Conservation (phyloP, 2,113 vertebrate genomes). For the Podilymbus podiceps region DNA sequence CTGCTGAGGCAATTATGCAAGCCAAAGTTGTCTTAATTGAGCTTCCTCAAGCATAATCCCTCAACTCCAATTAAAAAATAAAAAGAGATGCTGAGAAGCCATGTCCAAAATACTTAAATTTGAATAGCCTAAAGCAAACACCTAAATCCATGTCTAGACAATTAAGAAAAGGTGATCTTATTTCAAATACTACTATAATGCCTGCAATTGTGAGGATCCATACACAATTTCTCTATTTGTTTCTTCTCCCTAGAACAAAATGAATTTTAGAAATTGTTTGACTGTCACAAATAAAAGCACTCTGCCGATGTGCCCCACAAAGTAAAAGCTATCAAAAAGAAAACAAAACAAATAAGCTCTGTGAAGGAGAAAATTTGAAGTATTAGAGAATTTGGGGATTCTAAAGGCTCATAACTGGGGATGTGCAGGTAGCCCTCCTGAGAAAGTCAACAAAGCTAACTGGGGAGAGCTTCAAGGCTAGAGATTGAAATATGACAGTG, state of each 20-base stretch:
- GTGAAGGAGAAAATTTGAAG: background rate
- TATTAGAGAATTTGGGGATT: background rate
- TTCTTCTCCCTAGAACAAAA: background rate
- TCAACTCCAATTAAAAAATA: conserved; percentile 63
- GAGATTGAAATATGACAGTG: fast-evolving
- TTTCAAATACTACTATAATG: background rate
- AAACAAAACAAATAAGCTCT: background rate
- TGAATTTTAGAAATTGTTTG: background rate
- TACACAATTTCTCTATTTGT: background rate
- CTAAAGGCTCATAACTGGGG: background rate
- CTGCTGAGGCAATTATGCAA: conserved; percentile 53
- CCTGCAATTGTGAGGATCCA: background rate
- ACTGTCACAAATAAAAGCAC: background rate
- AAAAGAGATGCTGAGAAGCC: conserved; percentile 16
- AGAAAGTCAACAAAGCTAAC: background rate
- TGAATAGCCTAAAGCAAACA: conserved; percentile 45
- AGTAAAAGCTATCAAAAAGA: background rate
- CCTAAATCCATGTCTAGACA: conserved; percentile 24
- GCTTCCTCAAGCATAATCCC: conserved; percentile 34
- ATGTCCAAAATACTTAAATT: conserved; percentile 34
- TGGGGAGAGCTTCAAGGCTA: background rate
- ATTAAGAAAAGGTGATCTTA: conserved; percentile 15
- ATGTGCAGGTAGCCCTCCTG: fast-evolving
- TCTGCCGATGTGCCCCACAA: background rate
- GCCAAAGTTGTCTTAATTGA: conserved; percentile 52